Evolutionary conservation across 2,888 invertebrate genomes (phyloP), one percentile per base, ranked within the genome.

Genomic region (Plutella xylostella): DNA sequence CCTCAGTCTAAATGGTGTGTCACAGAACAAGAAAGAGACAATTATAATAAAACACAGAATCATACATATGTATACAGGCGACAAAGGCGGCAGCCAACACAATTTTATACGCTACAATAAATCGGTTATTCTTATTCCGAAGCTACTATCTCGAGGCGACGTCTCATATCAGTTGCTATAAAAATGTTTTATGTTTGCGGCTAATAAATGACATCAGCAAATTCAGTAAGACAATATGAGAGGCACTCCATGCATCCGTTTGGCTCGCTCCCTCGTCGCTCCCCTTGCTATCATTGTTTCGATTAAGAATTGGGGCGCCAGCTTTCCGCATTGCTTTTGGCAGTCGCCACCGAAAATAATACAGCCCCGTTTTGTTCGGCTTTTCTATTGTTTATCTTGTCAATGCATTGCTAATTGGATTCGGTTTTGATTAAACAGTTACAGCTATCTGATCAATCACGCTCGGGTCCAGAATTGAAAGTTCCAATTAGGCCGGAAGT

Each of bases 121-220:
- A 82, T 82, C 60, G 68, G 59, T 60, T 66, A 68, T 65, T 71
- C 72, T 69, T 70, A 74, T 75, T 72, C 63, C 63, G 56, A 65
- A 61, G 58, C 66, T 68, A 70, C 72, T 72, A 73, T 66, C 58
- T 56, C 60, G 60, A 62, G 58, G 63, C 65, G 59, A 58, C 53
- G 47, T 28, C 72, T 74, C 71, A 77, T 80, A 83, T 83, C 80
- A 67, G 66, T 66, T 63, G 63, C 72, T 66, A 82, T 83, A 83
- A 83, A 83, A 80, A 82, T 83, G 80, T 79, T 82, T 82, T 83
- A 83, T 83, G 80, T 78, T 80, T 76, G 70, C 72, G 74, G 75
- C 82, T 82, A 83, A 83, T 83, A 83, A 83, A 83, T 82, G 83
- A 79, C 82, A 76, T 82, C 79, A 78, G 80, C 83, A 73, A 80